Evolutionary conservation across 2,113 vertebrate species (phyloP), one percentile per base, ranked within the genome.

Genomic region (Seriola dumerili): DNA sequence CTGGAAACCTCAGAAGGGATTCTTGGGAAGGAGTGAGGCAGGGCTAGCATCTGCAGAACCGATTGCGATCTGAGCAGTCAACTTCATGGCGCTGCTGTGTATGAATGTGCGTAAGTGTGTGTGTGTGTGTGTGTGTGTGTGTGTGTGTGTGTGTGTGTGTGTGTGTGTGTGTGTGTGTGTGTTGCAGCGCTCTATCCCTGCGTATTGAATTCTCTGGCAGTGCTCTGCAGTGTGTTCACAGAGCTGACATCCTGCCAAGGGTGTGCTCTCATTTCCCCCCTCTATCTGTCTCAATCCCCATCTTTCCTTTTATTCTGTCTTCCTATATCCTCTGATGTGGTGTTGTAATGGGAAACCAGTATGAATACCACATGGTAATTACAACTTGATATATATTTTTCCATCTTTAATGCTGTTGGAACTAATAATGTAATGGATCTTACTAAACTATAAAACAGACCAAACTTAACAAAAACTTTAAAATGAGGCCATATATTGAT

Each of bases 221-320:
- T 16, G 19, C 85, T 55, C 57, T 79, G 91, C 68, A 67, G 83
- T 44, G 81, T 88, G 89, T 80, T 92, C 76, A 84, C 81, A 80
- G 61, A 79, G 58, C 75, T 89, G 90, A 94, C 90, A 87, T 73
- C 74, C 88, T 75, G 93, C 93, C 92, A 94, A 90, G 92, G 80
- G 82, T 88, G 82, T 67, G 76, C 80, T 85, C 86, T 81, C 85
- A 76, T 46, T 58, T 50, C 71, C 58, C 61, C 79, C 76, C 17
- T 13, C 64, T 50, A 81, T 84, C 83, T 72, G 72, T 73, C 88
- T 81, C 90, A 84, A 57, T 77, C 81, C 84, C 67, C 66, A 73
- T 80, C 70, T 81, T 71, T 75, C 72, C 83, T 54, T 88, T 79
- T 54, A 80, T 81, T 80, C 46, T 78, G 42, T 79, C 83, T 68